Percentiles rank a stretch among this genome's conserved stretches.
These are phyloP conservation scores for Dinothrombium tinctorium DNA, from an alignment of 1,140 invertebrate genomes.

Conservation along the genomic window DNA sequence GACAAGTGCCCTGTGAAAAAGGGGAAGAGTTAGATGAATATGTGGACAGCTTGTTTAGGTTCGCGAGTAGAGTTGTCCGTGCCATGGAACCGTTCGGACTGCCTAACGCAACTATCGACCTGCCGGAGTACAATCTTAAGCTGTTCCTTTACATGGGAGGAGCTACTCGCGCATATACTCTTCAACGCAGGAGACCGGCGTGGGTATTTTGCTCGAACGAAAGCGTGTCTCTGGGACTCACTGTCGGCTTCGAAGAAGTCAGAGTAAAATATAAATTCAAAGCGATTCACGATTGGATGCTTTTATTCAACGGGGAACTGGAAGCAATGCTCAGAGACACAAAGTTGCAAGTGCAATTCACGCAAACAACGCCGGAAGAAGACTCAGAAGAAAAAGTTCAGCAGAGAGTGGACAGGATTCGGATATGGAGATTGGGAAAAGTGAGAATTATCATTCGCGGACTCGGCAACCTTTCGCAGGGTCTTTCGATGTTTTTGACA, in stretches of 20 bases:
- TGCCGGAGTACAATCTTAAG: slow-evolving; percentile 14
- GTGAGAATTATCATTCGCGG: slow-evolving; percentile 15
- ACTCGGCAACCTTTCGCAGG: slow-evolving; percentile 15
- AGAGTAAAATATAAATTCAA: slow-evolving; percentile 14
- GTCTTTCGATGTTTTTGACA: neutral
- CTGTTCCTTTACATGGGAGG: slow-evolving; percentile 16
- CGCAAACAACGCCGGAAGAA: slow-evolving; percentile 12
- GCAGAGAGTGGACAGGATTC: slow-evolving; percentile 13
- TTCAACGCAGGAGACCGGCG: slow-evolving; percentile 13
- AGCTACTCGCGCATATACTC: slow-evolving; percentile 14
- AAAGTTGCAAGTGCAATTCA: slow-evolving; percentile 15
- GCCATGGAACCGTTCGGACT: slow-evolving; percentile 12
- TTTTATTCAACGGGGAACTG: slow-evolving; percentile 18
- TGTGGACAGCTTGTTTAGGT: slow-evolving; percentile 17
- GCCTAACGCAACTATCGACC: slow-evolving; percentile 15
- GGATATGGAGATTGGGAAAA: slow-evolving; percentile 16
- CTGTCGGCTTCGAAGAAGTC: slow-evolving; percentile 15
- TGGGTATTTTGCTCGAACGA: slow-evolving; percentile 17
- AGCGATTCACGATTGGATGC: slow-evolving; percentile 16
- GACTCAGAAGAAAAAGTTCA: slow-evolving; percentile 9
- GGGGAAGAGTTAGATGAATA: slow-evolving; percentile 18
- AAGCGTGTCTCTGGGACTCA: slow-evolving; percentile 15
- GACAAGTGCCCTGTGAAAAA: slow-evolving; percentile 17
- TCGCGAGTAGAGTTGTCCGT: slow-evolving; percentile 15
- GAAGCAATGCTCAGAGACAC: slow-evolving; percentile 14